Percentiles rank a stretch among this genome's conserved stretches.
Conservation (phyloP, 2,888 invertebrate species). For the Lissocephala sabroskyi region DNA sequence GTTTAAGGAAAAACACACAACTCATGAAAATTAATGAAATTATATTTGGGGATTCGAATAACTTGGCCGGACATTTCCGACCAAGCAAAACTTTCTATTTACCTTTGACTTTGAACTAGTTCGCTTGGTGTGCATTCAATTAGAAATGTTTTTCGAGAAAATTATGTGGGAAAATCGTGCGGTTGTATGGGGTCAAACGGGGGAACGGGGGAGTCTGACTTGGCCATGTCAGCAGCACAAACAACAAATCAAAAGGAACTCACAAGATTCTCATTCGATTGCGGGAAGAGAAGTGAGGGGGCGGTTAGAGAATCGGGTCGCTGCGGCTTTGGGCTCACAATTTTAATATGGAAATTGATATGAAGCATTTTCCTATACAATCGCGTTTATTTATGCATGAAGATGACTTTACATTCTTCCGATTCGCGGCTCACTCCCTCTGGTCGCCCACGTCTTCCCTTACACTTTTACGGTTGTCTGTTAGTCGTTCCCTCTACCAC, state of each 20-base stretch:
- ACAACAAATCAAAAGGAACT: constrained; percentile 43
- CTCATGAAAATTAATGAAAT: constrained; percentile 58
- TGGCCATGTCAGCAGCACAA: background rate
- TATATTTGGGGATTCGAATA: constrained; percentile 24
- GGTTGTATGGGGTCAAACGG: background rate
- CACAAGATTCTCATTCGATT: background rate
- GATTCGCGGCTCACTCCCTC: constrained; percentile 1
- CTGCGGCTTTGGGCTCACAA: no score
- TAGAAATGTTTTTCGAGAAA: constrained; percentile 43
- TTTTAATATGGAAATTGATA: constrained; percentile 62
- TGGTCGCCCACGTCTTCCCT: constrained; percentile 6
- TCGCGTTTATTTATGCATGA: constrained; percentile 56
- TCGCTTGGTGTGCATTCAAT: constrained; percentile 53
- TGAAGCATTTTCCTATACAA: constrained; percentile 23
- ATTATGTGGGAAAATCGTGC: constrained; percentile 50
- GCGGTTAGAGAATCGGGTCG: no score
- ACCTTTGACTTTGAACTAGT: constrained; percentile 6
- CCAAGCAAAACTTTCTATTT: constrained; percentile 13
- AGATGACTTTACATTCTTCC: constrained; percentile 58
- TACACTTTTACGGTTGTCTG: constrained; percentile 60
- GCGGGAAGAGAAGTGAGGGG: no score
- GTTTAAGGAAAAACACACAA: constrained; percentile 24
- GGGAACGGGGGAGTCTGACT: no score
- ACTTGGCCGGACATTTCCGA: constrained; percentile 13
- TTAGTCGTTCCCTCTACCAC: constrained; percentile 4